Conservation (phyloP, 2,797 vertebrate genomes). For the Loriculus beryllinus region DNA sequence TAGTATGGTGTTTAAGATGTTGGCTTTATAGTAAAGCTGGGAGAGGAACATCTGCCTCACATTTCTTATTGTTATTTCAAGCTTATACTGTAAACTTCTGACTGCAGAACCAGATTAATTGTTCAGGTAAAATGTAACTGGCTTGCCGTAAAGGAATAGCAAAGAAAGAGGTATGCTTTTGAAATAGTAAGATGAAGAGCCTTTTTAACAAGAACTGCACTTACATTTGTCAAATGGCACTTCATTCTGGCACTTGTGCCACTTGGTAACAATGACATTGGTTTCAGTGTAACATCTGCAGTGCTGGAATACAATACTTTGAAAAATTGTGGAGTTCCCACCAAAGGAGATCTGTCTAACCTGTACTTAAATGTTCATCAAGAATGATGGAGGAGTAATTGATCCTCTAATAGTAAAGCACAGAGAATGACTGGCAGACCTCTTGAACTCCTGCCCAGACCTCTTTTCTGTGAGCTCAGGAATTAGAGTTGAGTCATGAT, state of each 20-base stretch:
- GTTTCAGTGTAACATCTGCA: neutral
- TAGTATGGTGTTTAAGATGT: neutral
- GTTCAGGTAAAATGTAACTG: conserved; percentile 41
- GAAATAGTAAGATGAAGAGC: conserved; percentile 30
- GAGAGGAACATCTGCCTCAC: neutral
- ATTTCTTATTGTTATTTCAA: neutral
- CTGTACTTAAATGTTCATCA: neutral
- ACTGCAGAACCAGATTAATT: conserved; percentile 41
- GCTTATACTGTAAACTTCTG: conserved; percentile 38
- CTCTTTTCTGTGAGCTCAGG: neutral
- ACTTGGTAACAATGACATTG: neutral
- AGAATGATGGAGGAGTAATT: neutral
- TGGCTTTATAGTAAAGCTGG: neutral
- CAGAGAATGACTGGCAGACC: neutral
- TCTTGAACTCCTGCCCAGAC: conserved; percentile 27
- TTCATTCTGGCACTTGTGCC: neutral
- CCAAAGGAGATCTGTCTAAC: neutral
- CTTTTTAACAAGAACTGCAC: neutral
- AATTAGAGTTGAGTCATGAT: neutral
- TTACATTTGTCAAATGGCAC: neutral
- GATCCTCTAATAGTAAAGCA: neutral
- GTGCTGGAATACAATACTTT: neutral
- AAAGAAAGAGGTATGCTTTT: conserved; percentile 13
- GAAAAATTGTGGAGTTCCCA: neutral
- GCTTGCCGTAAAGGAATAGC: neutral